Base-by-base conservation (phyloP, 2,113 vertebrate genomes). In the Macroglossus sobrinus region DNA sequence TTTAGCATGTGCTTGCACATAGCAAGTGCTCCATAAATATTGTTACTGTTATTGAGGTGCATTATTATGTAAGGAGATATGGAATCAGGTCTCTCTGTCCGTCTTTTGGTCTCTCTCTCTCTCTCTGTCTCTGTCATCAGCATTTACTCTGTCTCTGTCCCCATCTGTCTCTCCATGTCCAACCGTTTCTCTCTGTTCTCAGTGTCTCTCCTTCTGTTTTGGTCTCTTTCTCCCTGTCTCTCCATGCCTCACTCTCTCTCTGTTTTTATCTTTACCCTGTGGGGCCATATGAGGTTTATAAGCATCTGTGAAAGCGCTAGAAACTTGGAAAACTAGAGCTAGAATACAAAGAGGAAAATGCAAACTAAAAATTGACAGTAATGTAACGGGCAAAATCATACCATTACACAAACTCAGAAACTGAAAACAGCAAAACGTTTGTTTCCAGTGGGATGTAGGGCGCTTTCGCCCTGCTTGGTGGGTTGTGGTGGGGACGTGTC, bases 1-100 rank as follows among this genome's bases (percentile, higher is more conserved):
- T 35, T 10, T 0, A 13, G 45, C 38, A 3, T 5, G 61, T 15
- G 35, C 28, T 28, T 6, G 61, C 50, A 22, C 19, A 11, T 11
- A 45, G 26, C 30, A 79, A 13, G 43, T 1, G 53, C 53, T 81
- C 30, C 18, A 24, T 22, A 26, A 69, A 19, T 4, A 14, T 4
- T 22, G 30, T 11, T 10, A 3, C 2, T 53, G 28, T 45, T 22
- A 2, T 14, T 4, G 40, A 50, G 50, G 47, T 0, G 10, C 26
- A 0, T 1, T 1, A 0, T 19, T 59, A 5, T 4, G 3, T 9
- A 55, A 35, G 33, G 63, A 12, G 43, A 16, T 1, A 15, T n/a
- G 28, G n/a, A 50, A 38, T 14, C 43, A 9, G 75, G 3, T 35
- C 9, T 12, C 33, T 26, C 16, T 26, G 4, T 7, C 30, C 19